phyloP scores from a whole-genome alignment of 1,140 invertebrate genomes.

The Danaus plexippus region DNA sequence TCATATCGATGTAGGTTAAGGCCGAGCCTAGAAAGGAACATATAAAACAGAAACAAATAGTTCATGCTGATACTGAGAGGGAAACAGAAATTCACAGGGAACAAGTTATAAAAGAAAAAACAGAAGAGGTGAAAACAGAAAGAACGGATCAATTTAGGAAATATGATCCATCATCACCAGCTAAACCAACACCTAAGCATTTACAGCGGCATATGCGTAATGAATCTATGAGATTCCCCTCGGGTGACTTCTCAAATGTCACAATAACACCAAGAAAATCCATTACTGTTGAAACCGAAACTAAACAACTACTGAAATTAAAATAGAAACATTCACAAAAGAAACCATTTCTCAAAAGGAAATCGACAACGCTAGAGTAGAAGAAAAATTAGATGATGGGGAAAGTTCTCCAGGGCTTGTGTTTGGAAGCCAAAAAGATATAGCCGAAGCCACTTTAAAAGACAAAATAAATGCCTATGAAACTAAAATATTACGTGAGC shows the following conservation, averaged over 20 bases:
- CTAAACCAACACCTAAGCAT: slow-evolving; percentile 68
- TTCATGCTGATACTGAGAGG: slow-evolving; percentile 41
- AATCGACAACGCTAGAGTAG: slow-evolving; percentile 56
- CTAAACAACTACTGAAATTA: slow-evolving; percentile 46
- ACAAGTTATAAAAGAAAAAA: slow-evolving; percentile 33
- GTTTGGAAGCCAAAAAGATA: slow-evolving; percentile 52
- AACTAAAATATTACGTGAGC: slow-evolving; percentile 62
- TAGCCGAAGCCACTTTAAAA: slow-evolving; percentile 63
- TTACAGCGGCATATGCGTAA: slow-evolving; percentile 70
- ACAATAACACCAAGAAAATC: slow-evolving; percentile 67
- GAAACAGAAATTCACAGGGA: slow-evolving; percentile 30
- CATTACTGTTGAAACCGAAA: slow-evolving; percentile 53
- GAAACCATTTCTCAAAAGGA: slow-evolving; percentile 64
- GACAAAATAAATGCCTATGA: slow-evolving; percentile 68
- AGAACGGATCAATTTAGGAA: slow-evolving; percentile 58
- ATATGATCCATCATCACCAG: slow-evolving; percentile 59
- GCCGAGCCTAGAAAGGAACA: slow-evolving; percentile 56
- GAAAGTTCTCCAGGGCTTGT: slow-evolving; percentile 59
- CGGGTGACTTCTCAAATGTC: slow-evolving; percentile 69
- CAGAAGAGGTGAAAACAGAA: slow-evolving; percentile 50
- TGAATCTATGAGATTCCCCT: slow-evolving; percentile 70
- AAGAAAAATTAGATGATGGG: slow-evolving; percentile 63
- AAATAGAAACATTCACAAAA: slow-evolving; percentile 42
- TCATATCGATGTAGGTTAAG: slow-evolving; percentile 31
- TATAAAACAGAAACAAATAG: slow-evolving; percentile 56